These are phyloP conservation scores for Octonoba sinensis DNA, from an alignment of 2,888 invertebrate species.

Conservation along the genomic window DNA sequence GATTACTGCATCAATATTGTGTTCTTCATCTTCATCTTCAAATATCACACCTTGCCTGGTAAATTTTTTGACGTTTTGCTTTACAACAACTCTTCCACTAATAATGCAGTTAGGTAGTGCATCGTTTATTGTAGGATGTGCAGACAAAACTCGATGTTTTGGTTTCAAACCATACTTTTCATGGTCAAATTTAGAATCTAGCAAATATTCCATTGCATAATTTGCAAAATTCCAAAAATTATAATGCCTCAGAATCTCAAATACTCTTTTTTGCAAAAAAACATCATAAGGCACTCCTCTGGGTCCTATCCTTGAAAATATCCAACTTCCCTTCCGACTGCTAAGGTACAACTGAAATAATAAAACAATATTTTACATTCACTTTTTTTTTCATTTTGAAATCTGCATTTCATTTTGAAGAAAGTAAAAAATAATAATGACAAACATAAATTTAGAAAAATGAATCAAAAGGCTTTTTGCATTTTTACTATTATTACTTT, in stretches of 20 bases:
- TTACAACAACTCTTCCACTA: slow-evolving; percentile 69
- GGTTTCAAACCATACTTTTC: slow-evolving; percentile 71
- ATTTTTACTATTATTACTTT: not conserved
- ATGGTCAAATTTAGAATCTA: slow-evolving; percentile 70
- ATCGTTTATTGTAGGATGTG: slow-evolving; percentile 71
- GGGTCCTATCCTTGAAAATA: slow-evolving; percentile 72
- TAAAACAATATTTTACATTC: not conserved
- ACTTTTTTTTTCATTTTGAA: too few species aligned
- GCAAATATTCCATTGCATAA: slow-evolving; percentile 35
- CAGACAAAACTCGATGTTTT: slow-evolving; percentile 68
- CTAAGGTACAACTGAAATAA: slow-evolving; percentile 71
- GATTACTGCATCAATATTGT: slow-evolving; percentile 70
- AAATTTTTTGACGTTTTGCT: slow-evolving; percentile 69
- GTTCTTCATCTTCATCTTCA: slow-evolving; percentile 66
- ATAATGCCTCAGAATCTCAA: slow-evolving; percentile 20
- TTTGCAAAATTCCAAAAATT: not conserved
- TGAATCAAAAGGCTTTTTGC: too few species aligned
- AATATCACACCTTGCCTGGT: slow-evolving; percentile 68
- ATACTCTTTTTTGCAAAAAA: slow-evolving; percentile 32
- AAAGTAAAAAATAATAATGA: too few species aligned
- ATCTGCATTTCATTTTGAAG: too few species aligned
- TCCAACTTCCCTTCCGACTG: slow-evolving; percentile 73
- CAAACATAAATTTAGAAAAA: too few species aligned
- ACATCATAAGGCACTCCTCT: slow-evolving; percentile 71
- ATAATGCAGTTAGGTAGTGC: slow-evolving; percentile 72